Evolutionary conservation across 2,113 vertebrate species (phyloP).

Genomic region (Pygoscelis antarcticus): DNA sequence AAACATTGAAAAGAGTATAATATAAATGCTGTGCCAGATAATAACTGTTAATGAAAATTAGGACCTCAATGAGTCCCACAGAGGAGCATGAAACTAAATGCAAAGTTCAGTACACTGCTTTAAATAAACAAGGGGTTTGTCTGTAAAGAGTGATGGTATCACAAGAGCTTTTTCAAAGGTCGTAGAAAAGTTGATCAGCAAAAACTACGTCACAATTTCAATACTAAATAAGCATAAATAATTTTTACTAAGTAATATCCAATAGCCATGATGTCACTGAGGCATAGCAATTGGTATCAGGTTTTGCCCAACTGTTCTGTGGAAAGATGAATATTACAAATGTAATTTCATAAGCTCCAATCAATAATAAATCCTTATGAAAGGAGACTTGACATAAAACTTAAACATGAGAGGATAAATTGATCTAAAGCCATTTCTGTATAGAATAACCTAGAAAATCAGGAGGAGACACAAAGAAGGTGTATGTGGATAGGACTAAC

Average conservation of each 20-base stretch:
- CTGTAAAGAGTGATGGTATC: background rate
- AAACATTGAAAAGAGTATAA: background rate
- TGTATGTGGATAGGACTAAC: background rate
- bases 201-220: background rate
- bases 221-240: background rate
- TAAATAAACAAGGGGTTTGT: background rate
- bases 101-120: background rate
- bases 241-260: background rate
- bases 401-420: background rate
- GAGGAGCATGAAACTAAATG: background rate
- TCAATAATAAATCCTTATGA: background rate
- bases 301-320: background rate
- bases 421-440: background rate
- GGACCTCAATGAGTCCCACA: accelerated
- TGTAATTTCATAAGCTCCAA: background rate
- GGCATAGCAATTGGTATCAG: background rate
- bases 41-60: background rate
- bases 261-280: background rate
- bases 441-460: background rate
- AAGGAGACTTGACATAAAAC: background rate
- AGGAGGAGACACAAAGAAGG: background rate
- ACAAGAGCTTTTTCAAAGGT: background rate
- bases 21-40: background rate
- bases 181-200: background rate
- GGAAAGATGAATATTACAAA: background rate